Evolutionary conservation across 2,113 vertebrate genomes (phyloP), one percentile per base, ranked within the genome.

Genomic region (Brachyistius frenatus): DNA sequence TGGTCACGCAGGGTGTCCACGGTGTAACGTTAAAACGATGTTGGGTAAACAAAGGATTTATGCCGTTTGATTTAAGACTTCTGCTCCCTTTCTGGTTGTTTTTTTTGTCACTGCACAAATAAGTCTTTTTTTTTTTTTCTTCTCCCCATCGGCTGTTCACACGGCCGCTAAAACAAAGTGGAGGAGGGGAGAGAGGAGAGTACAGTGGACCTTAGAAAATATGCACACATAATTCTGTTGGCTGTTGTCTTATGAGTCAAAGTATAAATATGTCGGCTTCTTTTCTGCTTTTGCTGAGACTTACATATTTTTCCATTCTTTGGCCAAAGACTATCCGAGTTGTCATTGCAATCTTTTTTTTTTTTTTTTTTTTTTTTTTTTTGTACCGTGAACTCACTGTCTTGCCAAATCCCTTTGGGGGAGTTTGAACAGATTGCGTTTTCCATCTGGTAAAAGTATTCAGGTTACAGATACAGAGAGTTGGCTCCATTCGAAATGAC

Each of bases 361-460:
- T 52, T 23, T 50, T 36, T 11, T 54, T 47, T 47, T 31, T 31
- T 7, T 31, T 70, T 35, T 44, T 72, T 37, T 37, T 32, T 46
- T 36, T 57, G 41, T 82, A 56, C 77, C 87, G 78, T 86, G 90
- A 91, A 75, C 80, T 89, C 84, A 60, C 71, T 87, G 82, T 86
- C 87, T 90, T 88, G 81, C 90, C 90, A 93, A 91, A 92, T 91
- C 86, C 81, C 87, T 90, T 76, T 88, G 82, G 86, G 84, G 83
- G 85, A 89, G 74, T 91, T 88, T 88, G 82, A 87, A 81, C 85
- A 89, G 85, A 91, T 90, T 87, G 84, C 87, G 68, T 92, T 92
- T 90, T 89, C 88, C 88, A 91, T 91, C 86, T 92, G 88, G 81
- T 90, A 81, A 91, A 90, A 89, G 89, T 91, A 91, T 93, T 92